Base-by-base conservation (phyloP, 2,797 vertebrate genomes). In the Synanceia verrucosa region DNA sequence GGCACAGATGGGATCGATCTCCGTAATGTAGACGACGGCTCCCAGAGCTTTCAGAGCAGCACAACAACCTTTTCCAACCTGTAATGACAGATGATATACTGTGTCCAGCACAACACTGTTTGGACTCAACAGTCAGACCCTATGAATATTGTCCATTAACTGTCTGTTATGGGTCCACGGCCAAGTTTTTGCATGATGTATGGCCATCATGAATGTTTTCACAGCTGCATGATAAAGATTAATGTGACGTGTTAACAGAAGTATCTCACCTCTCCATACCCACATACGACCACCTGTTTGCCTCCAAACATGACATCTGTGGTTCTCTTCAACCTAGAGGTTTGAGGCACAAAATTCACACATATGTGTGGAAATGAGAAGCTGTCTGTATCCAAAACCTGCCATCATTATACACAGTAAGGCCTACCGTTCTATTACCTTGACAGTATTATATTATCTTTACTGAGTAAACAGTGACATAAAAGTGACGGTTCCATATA, bases 241-340 rank as follows among this genome's bases (percentile, higher is more conserved):
- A 29, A 5, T 24, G 46, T 48, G 34, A 0, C 7, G 36, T 26
- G 21, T 57, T 29, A 36, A 56, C 0, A 5, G 31, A 29, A 74
- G 81, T 8, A 23, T 82, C 95, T 97, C 92, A 97, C 97, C 96
- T 98, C 97, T 63, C 97, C 97, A 31, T 98, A 98, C 46, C 97
- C 97, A 93, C 96, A 98, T 24, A 98, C 95, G 57, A 97, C 95
- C 91, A 98, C 96, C 88, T 98, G 97, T 74, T 98, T 98, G 81
- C 97, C 97, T 91, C 97, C 97, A 74, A 98, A 98, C 97, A 98
- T 98, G 84, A 98, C 96, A 86, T 98, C 97, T 36, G 97, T 98
- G 90, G 97, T 97, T 92, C 97, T 95, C 93, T 98, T 98, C 90
- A 98, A 92, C 80, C 97, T 98, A 79, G 6, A 84, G 13, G 24